Percentiles rank a stretch among this genome's conserved stretches.
phyloP scores from a whole-genome alignment of 2,113 vertebrate species.

The Merops nubicus region DNA sequence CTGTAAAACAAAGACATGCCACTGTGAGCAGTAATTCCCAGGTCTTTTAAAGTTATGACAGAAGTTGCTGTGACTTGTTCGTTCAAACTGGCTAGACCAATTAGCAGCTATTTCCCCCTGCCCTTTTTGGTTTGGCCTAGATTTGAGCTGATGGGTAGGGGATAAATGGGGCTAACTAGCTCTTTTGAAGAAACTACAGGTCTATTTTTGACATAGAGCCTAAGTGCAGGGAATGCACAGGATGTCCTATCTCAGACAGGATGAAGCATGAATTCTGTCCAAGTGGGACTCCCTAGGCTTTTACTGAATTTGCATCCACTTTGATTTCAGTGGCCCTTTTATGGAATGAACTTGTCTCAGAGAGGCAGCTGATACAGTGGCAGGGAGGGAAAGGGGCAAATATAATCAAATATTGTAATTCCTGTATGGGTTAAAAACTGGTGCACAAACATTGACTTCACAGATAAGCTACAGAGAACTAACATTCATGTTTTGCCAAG shows the following conservation, averaged over 20 bases:
- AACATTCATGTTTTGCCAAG: background rate
- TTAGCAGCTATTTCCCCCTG: constrained; percentile 44
- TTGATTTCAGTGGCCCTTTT: background rate
- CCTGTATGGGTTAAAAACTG: background rate
- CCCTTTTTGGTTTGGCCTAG: constrained; percentile 4
- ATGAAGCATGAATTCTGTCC: background rate
- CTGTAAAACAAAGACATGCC: constrained; percentile 13
- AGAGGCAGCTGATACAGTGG: rapidly evolving
- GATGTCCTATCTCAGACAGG: background rate
- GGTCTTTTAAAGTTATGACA: constrained; percentile 33
- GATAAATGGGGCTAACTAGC: constrained; percentile 40
- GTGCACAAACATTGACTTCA: background rate
- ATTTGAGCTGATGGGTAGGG: constrained; percentile 50
- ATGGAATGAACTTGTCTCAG: background rate
- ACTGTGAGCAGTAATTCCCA: background rate
- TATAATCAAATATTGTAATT: background rate
- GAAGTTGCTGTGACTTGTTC: constrained; percentile 38
- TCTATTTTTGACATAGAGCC: background rate
- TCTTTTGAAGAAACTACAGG: constrained; percentile 18
- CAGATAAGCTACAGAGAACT: background rate
- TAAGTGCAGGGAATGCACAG: background rate
- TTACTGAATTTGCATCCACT: background rate
- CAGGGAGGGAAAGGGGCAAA: background rate
- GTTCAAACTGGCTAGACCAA: constrained; percentile 37
- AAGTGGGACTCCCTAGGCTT: background rate